Evolutionary conservation across 2,113 vertebrate species (phyloP), one percentile per base, ranked within the genome.

Genomic region (Rana temporaria): DNA sequence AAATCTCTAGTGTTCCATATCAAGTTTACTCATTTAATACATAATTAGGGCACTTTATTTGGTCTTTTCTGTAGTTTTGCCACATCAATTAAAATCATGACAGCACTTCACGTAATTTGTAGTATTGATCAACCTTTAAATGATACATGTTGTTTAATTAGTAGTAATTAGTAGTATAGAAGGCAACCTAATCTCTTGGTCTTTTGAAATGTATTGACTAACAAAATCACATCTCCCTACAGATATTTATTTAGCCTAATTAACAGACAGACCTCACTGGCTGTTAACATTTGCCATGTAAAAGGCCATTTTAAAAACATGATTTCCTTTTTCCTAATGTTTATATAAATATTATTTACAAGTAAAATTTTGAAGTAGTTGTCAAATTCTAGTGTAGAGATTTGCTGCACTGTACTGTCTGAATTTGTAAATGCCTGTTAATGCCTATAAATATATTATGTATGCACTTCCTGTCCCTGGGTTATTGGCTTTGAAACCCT

Each of bases 281-380:
- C 18, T 59, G 57, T 17, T 59, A n/a, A 17, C 57, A 59, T 2
- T 24, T 24, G 4, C 15, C 24, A 79, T 7, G 19, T 24, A 60
- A 86, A 66, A 82, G 84, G 12, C 9, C 42, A 12, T 48, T 48
- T 48, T 48, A 14, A 48, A 48, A 9, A 38, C 5, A 12, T 3
- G 0, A 9, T 48, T 48, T 48, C 42, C 11, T 48, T 48, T 48
- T 48, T 48, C 8, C 9, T 48, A 48, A 48, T 48, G 42, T 11
- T 14, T 48, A 12, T 48, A 12, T 14, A 48, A 42, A 42, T 48
- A 48, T 48, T 11, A 0, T 38, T 38, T 8, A 38, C 34, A 38
- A 38, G 4, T 38, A 38, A 38, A 38, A 38, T 2, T 30, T 30
- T 30, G 26, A 30, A 30, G 26, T 30, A 30, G 26, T 30, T 30